Percentiles rank a stretch among this genome's conserved stretches.
These are phyloP conservation scores for Synanthedon vespiformis DNA, from an alignment of 2,888 invertebrate species.

Conservation along the genomic window DNA sequence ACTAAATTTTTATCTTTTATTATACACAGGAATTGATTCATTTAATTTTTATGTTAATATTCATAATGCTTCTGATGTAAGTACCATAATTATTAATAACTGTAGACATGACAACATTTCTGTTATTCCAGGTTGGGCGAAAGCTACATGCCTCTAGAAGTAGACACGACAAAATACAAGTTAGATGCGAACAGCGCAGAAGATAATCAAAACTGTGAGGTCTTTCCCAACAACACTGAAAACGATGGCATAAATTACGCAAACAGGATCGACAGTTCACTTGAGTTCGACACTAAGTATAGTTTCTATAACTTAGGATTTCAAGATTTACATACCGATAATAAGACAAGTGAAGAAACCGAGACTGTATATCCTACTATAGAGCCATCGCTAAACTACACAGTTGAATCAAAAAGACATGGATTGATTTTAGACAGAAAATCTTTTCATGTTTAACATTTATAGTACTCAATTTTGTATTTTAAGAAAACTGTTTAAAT, in stretches of 20 bases:
- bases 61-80: no score
- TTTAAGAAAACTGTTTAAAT: not conserved
- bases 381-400: slow-evolving; percentile 28
- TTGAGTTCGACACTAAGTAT: slow-evolving; percentile 6
- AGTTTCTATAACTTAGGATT: slow-evolving; percentile 24
- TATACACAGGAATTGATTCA: no score
- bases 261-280: not conserved
- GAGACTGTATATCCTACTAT: slow-evolving; percentile 16
- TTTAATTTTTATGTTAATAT: no score
- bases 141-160: not conserved
- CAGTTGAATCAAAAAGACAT: slow-evolving; percentile 21
- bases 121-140: not conserved
- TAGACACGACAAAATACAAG: not conserved
- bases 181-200: not conserved
- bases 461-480: not conserved
- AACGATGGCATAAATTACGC: not conserved
- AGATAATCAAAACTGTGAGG: not conserved
- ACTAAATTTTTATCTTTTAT: no score
- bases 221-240: not conserved
- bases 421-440: slow-evolving; percentile 15
- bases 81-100: no score
- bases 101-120: no score
- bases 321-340: slow-evolving; percentile 12
- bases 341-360: slow-evolving; percentile 3
- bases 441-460: slow-evolving; percentile 14